Evolutionary conservation across 1,140 invertebrate species (phyloP), one percentile per base, ranked within the genome.

Genomic region (Caenorhabditis brenneri): DNA sequence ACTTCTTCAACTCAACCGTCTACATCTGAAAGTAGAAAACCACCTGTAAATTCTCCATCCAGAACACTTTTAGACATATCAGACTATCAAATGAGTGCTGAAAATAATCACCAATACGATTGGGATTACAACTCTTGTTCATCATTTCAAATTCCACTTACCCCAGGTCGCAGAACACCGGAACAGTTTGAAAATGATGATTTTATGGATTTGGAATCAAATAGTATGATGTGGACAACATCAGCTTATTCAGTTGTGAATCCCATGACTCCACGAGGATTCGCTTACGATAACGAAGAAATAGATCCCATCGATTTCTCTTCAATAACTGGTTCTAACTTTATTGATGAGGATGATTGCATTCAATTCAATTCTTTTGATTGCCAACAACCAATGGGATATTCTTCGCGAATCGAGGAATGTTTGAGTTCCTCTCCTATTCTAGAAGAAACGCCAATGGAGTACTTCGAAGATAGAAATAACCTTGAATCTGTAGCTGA

Each of bases 161-260:
- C 65, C 2, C 65, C 65, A 10, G 65, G 65, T 12, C 65, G 65
- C 10, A 1, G 65, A 42, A 36, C 65, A 36, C 65, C 65, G 10
- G 65, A 74, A 42, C 36, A n/a, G n/a, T n/a, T 24, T 2, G 15
- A 42, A 12, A 36, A 74, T n/a, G 36, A 74, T 12, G 33, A 36
- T 42, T 74, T 74, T 36, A 74, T 74, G 65, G 65, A 74, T 31
- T 42, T 74, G n/a, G 65, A 74, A 24, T 36, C 65, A n/a, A 74
- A 74, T 42, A 74, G 65, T 42, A 12, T 74, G 19, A 46, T 74
- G 36, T 74, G 65, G 65, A 22, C 33, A 5, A n/a, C n/a, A n/a
- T n/a, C n/a, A n/a, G n/a, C n/a, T n/a, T n/a, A n/a, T n/a, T n/a
- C n/a, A n/a, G n/a, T n/a, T n/a, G n/a, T n/a, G n/a, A n/a, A n/a